These are phyloP conservation scores for Simalia tracyae DNA, from an alignment of 2,797 vertebrate genomes.

Conservation along the genomic window DNA sequence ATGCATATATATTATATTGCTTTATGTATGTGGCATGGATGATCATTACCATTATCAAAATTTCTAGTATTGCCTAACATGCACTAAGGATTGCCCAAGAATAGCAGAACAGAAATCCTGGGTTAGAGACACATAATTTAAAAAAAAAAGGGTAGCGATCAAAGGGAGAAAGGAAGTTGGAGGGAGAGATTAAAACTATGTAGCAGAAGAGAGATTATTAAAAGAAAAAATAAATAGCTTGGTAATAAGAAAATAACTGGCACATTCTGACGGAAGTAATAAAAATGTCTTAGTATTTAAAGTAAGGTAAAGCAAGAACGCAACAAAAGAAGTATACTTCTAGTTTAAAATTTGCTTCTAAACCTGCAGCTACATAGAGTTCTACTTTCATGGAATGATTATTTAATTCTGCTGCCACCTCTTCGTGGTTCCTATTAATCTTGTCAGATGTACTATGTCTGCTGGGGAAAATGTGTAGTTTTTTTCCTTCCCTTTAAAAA, in stretches of 20 bases:
- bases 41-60: neutral
- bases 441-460: neutral
- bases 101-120: neutral
- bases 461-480: neutral
- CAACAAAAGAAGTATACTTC: neutral
- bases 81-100: neutral
- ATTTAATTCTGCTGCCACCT: neutral
- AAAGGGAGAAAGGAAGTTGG: neutral
- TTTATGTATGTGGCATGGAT: neutral
- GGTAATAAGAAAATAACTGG: neutral
- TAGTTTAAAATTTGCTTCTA: neutral
- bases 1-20: neutral
- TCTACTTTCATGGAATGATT: neutral
- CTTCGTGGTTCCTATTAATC: slow-evolving; percentile 13
- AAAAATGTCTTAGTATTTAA: neutral
- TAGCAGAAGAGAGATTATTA: neutral
- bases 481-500: slow-evolving; percentile 30
- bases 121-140: neutral
- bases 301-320: neutral
- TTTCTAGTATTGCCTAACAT: neutral
- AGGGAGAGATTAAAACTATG: neutral
- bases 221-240: neutral
- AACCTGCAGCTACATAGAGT: neutral
- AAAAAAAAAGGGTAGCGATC: neutral
- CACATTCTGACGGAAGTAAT: neutral